phyloP scores from a whole-genome alignment of 2,113 vertebrate genomes.

The Paramisgurnus dabryanus region DNA sequence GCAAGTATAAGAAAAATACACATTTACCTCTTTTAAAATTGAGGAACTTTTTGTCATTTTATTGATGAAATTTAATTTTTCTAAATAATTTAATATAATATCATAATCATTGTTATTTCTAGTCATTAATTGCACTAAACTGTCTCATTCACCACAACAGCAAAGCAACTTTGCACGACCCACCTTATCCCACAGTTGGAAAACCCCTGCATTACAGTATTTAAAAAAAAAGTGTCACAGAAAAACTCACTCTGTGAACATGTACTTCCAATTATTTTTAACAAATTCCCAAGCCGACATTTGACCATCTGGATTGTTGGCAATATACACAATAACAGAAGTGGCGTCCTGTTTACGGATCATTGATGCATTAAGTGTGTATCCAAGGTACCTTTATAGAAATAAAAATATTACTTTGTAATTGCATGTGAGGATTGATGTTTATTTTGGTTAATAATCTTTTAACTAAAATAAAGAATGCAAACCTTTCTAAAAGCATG shows the following conservation, averaged over 20 bases:
- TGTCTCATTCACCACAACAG: too few species aligned
- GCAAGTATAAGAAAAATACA: too few species aligned
- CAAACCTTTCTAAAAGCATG: constrained; percentile 80
- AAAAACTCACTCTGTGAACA: constrained; percentile 81
- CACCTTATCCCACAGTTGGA: too few species aligned
- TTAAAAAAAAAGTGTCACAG: too few species aligned
- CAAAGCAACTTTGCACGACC: too few species aligned
- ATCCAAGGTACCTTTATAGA: constrained; percentile 78
- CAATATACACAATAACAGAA: constrained; percentile 79
- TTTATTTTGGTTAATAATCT: neutral
- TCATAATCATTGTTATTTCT: too few species aligned
- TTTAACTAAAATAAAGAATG: neutral
- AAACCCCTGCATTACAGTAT: too few species aligned
- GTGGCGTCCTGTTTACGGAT: constrained; percentile 88
- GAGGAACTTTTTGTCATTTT: too few species aligned
- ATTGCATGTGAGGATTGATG: neutral
- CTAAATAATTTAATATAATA: too few species aligned
- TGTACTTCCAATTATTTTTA: constrained; percentile 75
- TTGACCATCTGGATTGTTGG: constrained; percentile 79
- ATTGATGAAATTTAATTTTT: too few species aligned
- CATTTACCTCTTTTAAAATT: too few species aligned
- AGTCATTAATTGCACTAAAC: too few species aligned
- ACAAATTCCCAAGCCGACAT: constrained; percentile 85
- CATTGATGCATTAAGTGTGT: constrained; percentile 72
- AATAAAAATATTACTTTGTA: neutral